phyloP scores from a whole-genome alignment of 1,140 invertebrate genomes.

The Drosophila pandora region DNA sequence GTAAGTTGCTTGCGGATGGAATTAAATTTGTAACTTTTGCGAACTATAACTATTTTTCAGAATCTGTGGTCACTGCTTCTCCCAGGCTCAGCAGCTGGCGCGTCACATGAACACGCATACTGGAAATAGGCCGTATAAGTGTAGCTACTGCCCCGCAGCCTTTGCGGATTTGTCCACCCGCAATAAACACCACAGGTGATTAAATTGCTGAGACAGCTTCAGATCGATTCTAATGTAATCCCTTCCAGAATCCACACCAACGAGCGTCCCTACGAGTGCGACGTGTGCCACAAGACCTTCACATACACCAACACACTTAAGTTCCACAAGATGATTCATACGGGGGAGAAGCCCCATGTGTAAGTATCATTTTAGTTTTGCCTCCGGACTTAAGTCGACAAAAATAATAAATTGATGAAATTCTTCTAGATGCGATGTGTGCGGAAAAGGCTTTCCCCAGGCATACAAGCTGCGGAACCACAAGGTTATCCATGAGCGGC shows the following conservation, averaged over 20 bases:
- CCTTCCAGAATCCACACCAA: constrained; percentile 85
- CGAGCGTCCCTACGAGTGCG: constrained; percentile 86
- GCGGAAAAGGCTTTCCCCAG: constrained; percentile 77
- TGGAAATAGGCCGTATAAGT: constrained; percentile 87
- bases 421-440: constrained; percentile 69
- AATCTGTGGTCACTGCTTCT: constrained; percentile 78
- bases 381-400: no score
- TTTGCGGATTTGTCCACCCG: constrained; percentile 87
- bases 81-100: constrained; percentile 74
- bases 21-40: not conserved
- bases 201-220: not conserved
- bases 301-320: constrained; percentile 84
- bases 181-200: constrained; percentile 85
- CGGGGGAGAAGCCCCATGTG: constrained; percentile 80
- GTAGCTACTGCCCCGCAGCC: constrained; percentile 88
- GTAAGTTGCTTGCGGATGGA: constrained; percentile 41
- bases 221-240: not conserved
- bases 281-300: constrained; percentile 86
- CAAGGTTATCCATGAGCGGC: constrained; percentile 64
- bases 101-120: constrained; percentile 82
- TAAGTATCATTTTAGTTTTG: constrained; percentile 49
- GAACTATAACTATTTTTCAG: constrained; percentile 24
- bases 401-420: not conserved
- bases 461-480: constrained; percentile 78
- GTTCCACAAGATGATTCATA: constrained; percentile 83